Evolutionary conservation across 2,888 invertebrate species (phyloP).

Genomic region (Drosophila pseudotalamancana): DNA sequence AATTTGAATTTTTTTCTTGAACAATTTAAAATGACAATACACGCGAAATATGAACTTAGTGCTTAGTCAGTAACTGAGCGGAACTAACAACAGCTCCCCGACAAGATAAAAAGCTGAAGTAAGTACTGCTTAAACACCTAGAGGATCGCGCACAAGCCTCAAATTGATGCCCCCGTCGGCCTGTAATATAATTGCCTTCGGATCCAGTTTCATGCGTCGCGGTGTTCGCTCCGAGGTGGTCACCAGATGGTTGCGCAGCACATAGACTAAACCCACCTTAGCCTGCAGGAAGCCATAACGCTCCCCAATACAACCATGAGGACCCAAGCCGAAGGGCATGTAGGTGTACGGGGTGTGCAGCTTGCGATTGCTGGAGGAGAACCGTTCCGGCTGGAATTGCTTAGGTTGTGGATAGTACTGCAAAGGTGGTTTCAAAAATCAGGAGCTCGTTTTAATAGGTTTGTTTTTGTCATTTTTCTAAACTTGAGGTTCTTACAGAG

Average conservation of each 20-base stretch:
- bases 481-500: too few species aligned
- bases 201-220: slow-evolving; percentile 75
- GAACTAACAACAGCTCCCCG: slow-evolving; percentile 4
- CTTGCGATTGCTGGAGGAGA: slow-evolving; percentile 80
- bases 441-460: too few species aligned
- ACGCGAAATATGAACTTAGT: slow-evolving; percentile 60
- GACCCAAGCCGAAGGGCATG: slow-evolving; percentile 84
- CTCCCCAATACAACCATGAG: slow-evolving; percentile 84
- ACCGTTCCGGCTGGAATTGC: slow-evolving; percentile 83
- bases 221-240: slow-evolving; percentile 72
- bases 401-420: slow-evolving; percentile 83
- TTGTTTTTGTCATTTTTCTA: too few species aligned
- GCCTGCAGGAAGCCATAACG: slow-evolving; percentile 82
- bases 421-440: background rate
- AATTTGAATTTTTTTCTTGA: slow-evolving; percentile 30
- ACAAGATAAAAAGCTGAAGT: background rate
- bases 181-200: slow-evolving; percentile 81
- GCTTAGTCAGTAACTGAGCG: slow-evolving; percentile 37
- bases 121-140: slow-evolving; percentile 46
- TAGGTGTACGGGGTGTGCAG: slow-evolving; percentile 81
- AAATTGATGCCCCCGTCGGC: slow-evolving; percentile 82
- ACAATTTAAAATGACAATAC: slow-evolving; percentile 55
- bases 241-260: slow-evolving; percentile 82
- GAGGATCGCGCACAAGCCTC: slow-evolving; percentile 78
- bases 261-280: slow-evolving; percentile 82